A percentile compares a stretch with the other conserved stretches of the same genome.
Conservation (phyloP, 2,797 vertebrate genomes). For the Molossus alvarezi region DNA sequence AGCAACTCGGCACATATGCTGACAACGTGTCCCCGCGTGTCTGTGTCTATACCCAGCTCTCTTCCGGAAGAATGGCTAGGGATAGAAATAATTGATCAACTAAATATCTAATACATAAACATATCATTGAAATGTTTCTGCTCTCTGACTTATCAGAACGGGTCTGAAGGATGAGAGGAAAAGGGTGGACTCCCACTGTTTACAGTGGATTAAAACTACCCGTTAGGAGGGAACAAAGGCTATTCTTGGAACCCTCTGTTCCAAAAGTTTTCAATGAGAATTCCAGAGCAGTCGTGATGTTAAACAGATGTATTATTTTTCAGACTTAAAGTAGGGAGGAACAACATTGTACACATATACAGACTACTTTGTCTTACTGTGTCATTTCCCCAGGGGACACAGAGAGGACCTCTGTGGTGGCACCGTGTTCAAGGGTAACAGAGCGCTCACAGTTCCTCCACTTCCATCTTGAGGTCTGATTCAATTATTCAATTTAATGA, state of each 20-base stretch:
- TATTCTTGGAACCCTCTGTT: slow-evolving; percentile 70
- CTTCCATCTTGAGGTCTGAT: not conserved
- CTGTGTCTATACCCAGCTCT: not conserved
- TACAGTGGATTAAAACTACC: slow-evolving; percentile 47
- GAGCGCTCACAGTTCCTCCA: not conserved
- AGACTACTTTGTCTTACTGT: slow-evolving; percentile 50
- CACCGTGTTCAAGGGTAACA: not conserved
- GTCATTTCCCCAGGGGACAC: slow-evolving; percentile 19
- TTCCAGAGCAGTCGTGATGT: slow-evolving; percentile 78
- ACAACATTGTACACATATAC: not conserved
- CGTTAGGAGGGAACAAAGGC: slow-evolving; percentile 68
- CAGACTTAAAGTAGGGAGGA: slow-evolving; percentile 68
- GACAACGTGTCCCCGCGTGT: not conserved
- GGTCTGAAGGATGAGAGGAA: not conserved
- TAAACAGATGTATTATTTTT: slow-evolving; percentile 80
- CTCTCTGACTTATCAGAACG: slow-evolving; percentile 71
- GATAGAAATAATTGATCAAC: slow-evolving; percentile 65
- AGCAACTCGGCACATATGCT: not conserved
- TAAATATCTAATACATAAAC: slow-evolving; percentile 13
- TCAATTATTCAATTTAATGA: slow-evolving; percentile 3
- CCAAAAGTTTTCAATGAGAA: slow-evolving; percentile 73
- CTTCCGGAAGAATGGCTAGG: slow-evolving; percentile 60
- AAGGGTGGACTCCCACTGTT: slow-evolving; percentile 63
- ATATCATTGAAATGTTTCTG: slow-evolving; percentile 49
- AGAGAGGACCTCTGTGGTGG: not conserved